Conservation (phyloP, 1,140 invertebrate species). For the Pachypeltis micranthus region DNA sequence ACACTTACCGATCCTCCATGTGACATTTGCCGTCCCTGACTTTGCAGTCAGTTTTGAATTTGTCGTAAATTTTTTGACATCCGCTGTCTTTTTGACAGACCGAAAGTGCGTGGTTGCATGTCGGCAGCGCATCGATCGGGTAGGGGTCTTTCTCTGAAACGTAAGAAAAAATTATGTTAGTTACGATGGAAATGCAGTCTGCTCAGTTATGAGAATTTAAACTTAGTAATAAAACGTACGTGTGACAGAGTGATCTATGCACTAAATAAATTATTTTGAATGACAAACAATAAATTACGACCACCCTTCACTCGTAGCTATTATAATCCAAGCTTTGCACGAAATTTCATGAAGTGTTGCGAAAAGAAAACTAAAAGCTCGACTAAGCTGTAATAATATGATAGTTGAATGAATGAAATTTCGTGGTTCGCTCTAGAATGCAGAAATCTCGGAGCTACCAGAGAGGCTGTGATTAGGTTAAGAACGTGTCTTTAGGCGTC, state of each 20-base stretch:
- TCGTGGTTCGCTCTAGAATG: no score
- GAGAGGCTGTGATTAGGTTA: no score
- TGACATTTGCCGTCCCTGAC: conserved; percentile 67
- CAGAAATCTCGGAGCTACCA: no score
- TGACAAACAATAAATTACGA: neutral
- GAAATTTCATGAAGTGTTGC: neutral
- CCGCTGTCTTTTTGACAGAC: conserved; percentile 64
- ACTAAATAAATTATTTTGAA: neutral
- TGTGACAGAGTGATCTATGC: neutral
- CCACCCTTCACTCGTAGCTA: neutral
- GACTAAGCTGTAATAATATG: no score
- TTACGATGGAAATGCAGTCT: no score
- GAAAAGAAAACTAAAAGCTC: no score
- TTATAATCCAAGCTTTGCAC: neutral
- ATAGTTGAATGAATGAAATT: no score
- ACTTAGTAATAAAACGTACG: neutral
- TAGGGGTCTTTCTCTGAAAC: conserved; percentile 75
- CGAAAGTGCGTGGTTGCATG: conserved; percentile 71
- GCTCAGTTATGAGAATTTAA: neutral
- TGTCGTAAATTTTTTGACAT: conserved; percentile 64
- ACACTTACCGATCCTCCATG: conserved; percentile 72
- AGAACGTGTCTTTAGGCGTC: no score
- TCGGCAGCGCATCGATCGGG: conserved; percentile 70
- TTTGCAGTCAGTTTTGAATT: conserved; percentile 75
- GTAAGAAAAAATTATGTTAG: no score